Conservation (phyloP, 2,113 vertebrate genomes). For the Bos javanicus region DNA sequence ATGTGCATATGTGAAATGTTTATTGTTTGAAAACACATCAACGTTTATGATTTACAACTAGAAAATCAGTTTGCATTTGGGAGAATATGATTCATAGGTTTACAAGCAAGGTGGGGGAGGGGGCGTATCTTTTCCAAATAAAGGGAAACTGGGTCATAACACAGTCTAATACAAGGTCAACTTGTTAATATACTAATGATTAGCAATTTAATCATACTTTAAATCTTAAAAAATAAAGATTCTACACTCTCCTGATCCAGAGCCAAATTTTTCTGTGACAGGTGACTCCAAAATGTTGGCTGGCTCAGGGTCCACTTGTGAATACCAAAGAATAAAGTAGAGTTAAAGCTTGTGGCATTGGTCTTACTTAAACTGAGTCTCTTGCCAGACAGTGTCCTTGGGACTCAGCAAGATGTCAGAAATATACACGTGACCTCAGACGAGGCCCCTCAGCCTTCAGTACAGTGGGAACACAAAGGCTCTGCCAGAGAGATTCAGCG, state of each 20-base stretch:
- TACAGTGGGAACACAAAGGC: neutral
- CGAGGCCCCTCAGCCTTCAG: neutral
- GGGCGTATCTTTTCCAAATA: neutral
- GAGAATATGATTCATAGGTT: neutral
- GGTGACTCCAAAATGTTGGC: neutral
- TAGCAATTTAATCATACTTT: neutral
- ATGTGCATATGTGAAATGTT: constrained; percentile 55
- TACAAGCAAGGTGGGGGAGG: neutral
- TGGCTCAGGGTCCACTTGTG: neutral
- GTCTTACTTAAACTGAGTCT: neutral
- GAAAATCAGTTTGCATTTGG: constrained; percentile 9
- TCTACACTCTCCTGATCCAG: neutral
- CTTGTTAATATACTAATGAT: neutral
- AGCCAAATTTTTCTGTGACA: neutral
- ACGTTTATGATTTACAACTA: constrained; percentile 25
- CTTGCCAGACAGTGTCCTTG: neutral
- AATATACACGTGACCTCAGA: neutral
- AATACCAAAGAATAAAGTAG: neutral
- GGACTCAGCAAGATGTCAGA: neutral
- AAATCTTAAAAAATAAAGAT: neutral
- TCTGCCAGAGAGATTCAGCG: neutral
- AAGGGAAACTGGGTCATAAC: neutral
- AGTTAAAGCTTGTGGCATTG: neutral
- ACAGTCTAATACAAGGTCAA: neutral
- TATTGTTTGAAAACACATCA: constrained; percentile 62